These are phyloP conservation scores for Drosophila formosana DNA, from an alignment of 2,888 invertebrate genomes.

Conservation along the genomic window DNA sequence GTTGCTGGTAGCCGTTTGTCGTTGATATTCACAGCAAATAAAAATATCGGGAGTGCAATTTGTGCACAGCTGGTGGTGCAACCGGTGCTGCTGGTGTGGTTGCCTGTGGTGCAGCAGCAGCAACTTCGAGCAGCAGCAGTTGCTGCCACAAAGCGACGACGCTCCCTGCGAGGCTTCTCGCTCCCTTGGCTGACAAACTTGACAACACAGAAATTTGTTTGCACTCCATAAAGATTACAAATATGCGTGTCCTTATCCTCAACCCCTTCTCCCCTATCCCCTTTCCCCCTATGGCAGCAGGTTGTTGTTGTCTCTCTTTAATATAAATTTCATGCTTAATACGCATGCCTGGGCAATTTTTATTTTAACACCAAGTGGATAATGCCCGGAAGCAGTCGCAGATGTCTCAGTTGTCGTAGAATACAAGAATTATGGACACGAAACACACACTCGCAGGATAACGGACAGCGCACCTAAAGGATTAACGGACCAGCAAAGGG, in stretches of 20 bases:
- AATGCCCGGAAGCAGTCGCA: slow-evolving; percentile 76
- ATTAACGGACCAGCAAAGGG: slow-evolving; percentile 19
- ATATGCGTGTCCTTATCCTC: slow-evolving; percentile 52
- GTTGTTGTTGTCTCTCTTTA: slow-evolving; percentile 42
- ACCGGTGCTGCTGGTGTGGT: slow-evolving; percentile 55
- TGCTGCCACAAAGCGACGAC: slow-evolving; percentile 19
- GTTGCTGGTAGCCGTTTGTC: slow-evolving; percentile 43
- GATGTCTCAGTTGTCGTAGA: slow-evolving; percentile 65
- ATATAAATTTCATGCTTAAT: slow-evolving; percentile 81
- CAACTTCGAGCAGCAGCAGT: slow-evolving; percentile 8
- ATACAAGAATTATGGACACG: slow-evolving; percentile 45
- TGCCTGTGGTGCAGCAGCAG: slow-evolving; percentile 61
- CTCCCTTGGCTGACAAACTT: slow-evolving; percentile 35
- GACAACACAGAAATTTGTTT: slow-evolving; percentile 79
- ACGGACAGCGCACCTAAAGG: slow-evolving; percentile 18
- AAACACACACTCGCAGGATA: slow-evolving; percentile 25
- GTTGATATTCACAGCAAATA: slow-evolving; percentile 77
- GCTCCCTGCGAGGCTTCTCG: neutral
- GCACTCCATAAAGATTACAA: slow-evolving; percentile 80
- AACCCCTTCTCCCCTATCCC: neutral
- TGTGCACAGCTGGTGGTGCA: slow-evolving; percentile 79
- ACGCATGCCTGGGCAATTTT: slow-evolving; percentile 76
- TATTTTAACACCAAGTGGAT: slow-evolving; percentile 74
- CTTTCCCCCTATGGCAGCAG: slow-evolving; percentile 4
- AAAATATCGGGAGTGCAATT: slow-evolving; percentile 79